Conservation (phyloP, 2,888 invertebrate genomes). For the Erebia palarica region DNA sequence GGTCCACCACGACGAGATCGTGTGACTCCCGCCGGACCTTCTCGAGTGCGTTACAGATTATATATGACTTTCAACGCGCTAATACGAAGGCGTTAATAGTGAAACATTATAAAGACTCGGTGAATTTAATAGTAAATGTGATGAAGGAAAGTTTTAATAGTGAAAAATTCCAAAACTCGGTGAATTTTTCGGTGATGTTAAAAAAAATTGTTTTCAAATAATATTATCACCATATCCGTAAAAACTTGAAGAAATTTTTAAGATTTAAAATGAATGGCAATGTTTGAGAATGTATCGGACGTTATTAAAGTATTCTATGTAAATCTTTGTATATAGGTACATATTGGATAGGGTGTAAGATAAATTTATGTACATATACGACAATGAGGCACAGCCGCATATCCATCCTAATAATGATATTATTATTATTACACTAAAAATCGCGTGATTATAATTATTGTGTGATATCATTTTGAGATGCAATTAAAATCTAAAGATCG, state of each 20-base stretch:
- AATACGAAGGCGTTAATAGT: conserved; percentile 43
- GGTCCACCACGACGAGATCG: conserved; percentile 77
- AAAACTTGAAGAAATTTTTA: conserved; percentile 31
- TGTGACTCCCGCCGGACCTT: conserved; percentile 81
- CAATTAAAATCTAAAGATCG: not conserved
- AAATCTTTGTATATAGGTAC: conserved; percentile 63
- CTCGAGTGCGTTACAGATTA: conserved; percentile 75
- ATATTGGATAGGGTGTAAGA: conserved; percentile 34
- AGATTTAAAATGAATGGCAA: conserved; percentile 27
- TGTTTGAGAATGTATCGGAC: conserved; percentile 45
- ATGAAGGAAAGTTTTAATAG: conserved; percentile 42
- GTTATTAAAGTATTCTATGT: conserved; percentile 50
- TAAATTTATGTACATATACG: conserved; percentile 50
- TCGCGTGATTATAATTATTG: conserved; percentile 16
- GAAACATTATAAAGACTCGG: conserved; percentile 30
- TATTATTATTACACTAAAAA: not conserved
- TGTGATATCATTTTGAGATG: conserved; percentile 1
- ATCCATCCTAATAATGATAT: conserved; percentile 68
- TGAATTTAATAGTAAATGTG: conserved; percentile 27
- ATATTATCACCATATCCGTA: conserved; percentile 44
- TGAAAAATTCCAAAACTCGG: conserved; percentile 32
- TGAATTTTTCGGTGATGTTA: conserved; percentile 26
- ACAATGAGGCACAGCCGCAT: conserved; percentile 70
- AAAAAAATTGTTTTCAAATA: conserved; percentile 23
- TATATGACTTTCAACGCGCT: conserved; percentile 53